phyloP scores from a whole-genome alignment of 2,113 vertebrate genomes.

The Alces alces region DNA sequence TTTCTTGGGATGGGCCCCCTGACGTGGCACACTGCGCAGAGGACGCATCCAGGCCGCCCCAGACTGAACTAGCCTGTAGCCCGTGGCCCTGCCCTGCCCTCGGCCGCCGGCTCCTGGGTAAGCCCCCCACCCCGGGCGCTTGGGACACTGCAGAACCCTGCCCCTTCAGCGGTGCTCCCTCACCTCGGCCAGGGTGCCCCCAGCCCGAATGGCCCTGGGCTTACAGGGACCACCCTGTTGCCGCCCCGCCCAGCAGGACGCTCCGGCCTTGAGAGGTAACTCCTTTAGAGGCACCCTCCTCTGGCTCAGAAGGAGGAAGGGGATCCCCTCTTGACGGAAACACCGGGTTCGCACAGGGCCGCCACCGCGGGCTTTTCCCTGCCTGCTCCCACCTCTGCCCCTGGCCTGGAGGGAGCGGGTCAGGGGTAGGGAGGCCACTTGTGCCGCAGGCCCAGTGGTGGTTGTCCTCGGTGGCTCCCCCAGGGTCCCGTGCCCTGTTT shows the following conservation, averaged over 20 bases:
- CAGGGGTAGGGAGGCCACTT: too few relatives aligned
- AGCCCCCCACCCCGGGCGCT: background rate
- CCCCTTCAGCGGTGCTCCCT: background rate
- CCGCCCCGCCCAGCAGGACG: background rate
- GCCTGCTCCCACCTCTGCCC: background rate
- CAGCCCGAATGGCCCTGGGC: background rate
- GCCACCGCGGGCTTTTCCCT: background rate
- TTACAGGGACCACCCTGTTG: background rate
- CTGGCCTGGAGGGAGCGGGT: background rate
- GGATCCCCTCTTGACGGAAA: background rate
- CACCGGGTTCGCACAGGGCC: background rate
- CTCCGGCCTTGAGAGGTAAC: background rate
- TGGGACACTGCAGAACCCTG: background rate
- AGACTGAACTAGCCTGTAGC: background rate
- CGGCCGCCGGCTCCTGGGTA: background rate
- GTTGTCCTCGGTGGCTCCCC: background rate
- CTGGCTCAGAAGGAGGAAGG: background rate
- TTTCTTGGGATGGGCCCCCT: background rate
- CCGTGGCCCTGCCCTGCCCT: background rate
- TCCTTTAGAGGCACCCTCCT: background rate
- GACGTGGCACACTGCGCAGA: background rate
- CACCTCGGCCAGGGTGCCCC: background rate
- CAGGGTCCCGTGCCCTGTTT: background rate
- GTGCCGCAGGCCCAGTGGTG: background rate
- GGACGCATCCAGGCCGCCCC: background rate